phyloP scores from a whole-genome alignment of 2,888 invertebrate species.

The Lepidochitona cinerea region DNA sequence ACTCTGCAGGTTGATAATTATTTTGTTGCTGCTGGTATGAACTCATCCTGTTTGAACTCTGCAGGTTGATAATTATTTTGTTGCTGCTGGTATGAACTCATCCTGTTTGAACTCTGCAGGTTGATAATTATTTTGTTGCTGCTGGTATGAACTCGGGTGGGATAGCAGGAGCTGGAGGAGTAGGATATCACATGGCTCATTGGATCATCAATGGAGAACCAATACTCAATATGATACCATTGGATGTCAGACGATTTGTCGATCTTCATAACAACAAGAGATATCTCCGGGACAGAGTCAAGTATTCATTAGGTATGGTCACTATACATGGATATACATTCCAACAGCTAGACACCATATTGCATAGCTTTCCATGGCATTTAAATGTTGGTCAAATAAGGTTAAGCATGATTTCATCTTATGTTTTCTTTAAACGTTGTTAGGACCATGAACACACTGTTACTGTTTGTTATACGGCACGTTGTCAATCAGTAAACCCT shows the following conservation, averaged over 20 bases:
- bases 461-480: too few relatives aligned
- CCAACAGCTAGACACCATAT: too few relatives aligned
- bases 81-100: conserved; percentile 97
- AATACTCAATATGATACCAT: conserved; percentile 86
- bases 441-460: too few relatives aligned
- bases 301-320: conserved; percentile 89
- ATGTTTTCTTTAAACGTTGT: too few relatives aligned
- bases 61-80: conserved; percentile 89
- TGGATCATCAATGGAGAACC: conserved; percentile 87
- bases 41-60: conserved; percentile 97
- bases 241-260: conserved; percentile 82
- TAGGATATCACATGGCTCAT: conserved; percentile 91
- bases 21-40: conserved; percentile 95
- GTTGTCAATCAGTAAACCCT: too few relatives aligned
- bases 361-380: too few relatives aligned
- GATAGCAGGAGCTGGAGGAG: conserved; percentile 94
- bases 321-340: too few relatives aligned
- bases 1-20: conserved; percentile 91
- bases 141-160: conserved; percentile 98
- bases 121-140: conserved; percentile 90
- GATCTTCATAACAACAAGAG: conserved; percentile 95
- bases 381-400: too few relatives aligned
- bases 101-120: conserved; percentile 94
- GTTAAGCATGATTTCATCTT: too few relatives aligned
- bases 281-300: conserved; percentile 90